phyloP scores from a whole-genome alignment of 2,797 vertebrate species.

The Novumbra hubbsi region DNA sequence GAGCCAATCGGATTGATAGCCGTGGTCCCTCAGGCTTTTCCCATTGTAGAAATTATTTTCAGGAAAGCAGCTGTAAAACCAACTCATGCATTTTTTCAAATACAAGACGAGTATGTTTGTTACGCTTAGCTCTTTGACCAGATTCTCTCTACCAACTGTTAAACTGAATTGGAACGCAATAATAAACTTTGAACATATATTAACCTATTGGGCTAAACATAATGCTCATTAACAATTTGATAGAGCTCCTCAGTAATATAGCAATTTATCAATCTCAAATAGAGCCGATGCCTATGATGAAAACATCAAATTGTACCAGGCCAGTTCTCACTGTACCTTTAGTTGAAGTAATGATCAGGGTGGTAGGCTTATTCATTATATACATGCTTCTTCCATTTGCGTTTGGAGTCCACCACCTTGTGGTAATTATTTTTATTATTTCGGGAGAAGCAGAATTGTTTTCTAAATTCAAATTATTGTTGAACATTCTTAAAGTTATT shows the following conservation, averaged over 20 bases:
- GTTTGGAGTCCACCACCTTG: slow-evolving; percentile 29
- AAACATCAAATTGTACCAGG: slow-evolving; percentile 15
- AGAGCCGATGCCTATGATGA: slow-evolving; percentile 32
- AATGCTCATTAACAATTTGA: background rate
- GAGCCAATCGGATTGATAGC: no score
- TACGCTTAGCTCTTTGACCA: slow-evolving; percentile 6
- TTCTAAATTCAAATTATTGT: background rate
- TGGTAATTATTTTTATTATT: background rate
- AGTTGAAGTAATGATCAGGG: slow-evolving; percentile 30
- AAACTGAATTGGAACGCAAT: background rate
- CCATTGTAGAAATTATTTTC: slow-evolving; percentile 2
- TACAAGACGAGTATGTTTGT: slow-evolving; percentile 10
- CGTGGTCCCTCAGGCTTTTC: background rate
- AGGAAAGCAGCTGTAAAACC: slow-evolving; percentile 21
- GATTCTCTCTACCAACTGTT: background rate
- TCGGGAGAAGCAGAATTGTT: background rate
- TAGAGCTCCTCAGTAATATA: background rate
- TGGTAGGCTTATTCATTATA: slow-evolving; percentile 55
- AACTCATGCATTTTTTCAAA: slow-evolving; percentile 22
- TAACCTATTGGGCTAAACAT: background rate
- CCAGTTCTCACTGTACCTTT: background rate
- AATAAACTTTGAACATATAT: background rate
- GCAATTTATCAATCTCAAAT: slow-evolving; percentile 30
- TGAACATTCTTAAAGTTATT: background rate
- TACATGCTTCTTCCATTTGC: slow-evolving; percentile 50